Evolutionary conservation across 2,113 vertebrate genomes (phyloP).

Genomic region (Rousettus leschenaultii): DNA sequence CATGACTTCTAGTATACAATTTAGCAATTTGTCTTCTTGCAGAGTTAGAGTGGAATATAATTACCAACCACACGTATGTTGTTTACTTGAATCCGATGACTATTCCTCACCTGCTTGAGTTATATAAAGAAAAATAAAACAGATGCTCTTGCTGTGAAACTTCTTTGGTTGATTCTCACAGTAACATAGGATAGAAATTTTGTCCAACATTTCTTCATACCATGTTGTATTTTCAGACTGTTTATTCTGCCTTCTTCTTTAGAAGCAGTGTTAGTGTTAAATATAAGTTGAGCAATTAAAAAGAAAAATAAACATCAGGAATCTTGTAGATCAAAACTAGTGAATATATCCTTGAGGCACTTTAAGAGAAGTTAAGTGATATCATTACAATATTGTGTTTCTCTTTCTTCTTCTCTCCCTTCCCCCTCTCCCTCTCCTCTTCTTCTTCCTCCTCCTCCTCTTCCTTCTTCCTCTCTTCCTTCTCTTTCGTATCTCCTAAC

Average conservation of each 20-base stretch:
- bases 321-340: conserved; percentile 36
- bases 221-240: conserved; percentile 33
- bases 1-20: neutral
- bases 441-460: neutral
- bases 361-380: conserved; percentile 11
- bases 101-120: conserved; percentile 23
- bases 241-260: conserved; percentile 54
- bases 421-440: too few species aligned
- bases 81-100: conserved; percentile 5
- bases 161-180: conserved; percentile 42
- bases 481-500: neutral
- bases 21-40: neutral
- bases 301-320: conserved; percentile 55
- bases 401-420: neutral
- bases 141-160: conserved; percentile 38
- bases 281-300: conserved; percentile 47
- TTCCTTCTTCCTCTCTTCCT: too few species aligned
- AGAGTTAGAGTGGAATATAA: conserved; percentile 34
- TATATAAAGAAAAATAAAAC: conserved; percentile 48
- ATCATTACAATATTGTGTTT: conserved; percentile 5
- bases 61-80: conserved; percentile 7
- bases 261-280: conserved; percentile 27
- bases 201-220: conserved; percentile 44
- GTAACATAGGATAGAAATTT: conserved; percentile 7
- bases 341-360: conserved; percentile 28